These are phyloP conservation scores for Pelecanoides urinatrix DNA, from an alignment of 2,113 vertebrate species.

Conservation along the genomic window DNA sequence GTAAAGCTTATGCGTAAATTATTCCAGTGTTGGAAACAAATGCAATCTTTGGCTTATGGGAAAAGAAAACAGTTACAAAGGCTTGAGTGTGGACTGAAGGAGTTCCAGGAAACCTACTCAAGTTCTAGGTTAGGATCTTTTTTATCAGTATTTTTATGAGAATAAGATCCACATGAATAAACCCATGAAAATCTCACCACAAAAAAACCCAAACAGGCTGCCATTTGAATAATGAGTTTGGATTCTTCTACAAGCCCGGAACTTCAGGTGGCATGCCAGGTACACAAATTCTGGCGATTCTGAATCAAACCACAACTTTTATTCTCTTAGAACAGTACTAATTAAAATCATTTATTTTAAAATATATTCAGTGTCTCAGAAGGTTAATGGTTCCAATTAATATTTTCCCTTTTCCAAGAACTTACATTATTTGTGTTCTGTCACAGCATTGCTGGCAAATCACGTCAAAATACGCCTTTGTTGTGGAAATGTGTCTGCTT, in stretches of 20 bases:
- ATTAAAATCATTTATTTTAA: neutral
- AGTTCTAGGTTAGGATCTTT: neutral
- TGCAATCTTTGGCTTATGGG: neutral
- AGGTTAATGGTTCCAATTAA: neutral
- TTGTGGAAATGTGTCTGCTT: conserved; percentile 23
- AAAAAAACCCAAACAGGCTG: neutral
- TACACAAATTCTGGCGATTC: neutral
- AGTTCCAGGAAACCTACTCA: neutral
- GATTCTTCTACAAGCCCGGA: neutral
- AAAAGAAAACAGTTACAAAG: neutral
- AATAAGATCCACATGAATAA: neutral
- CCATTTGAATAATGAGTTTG: conserved; percentile 1
- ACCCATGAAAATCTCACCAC: neutral
- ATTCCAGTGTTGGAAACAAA: neutral
- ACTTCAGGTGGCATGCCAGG: neutral
- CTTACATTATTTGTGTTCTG: neutral
- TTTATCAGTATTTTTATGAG: neutral
- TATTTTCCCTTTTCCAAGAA: neutral
- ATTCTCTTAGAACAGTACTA: neutral
- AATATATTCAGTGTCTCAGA: conserved; percentile 9
- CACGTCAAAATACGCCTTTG: neutral
- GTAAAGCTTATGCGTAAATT: neutral
- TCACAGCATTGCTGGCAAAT: neutral
- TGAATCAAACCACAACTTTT: neutral
- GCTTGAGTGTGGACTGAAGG: neutral